Base-by-base conservation (phyloP, 2,888 invertebrate species). In the Hirtodrosophila alboralis region DNA sequence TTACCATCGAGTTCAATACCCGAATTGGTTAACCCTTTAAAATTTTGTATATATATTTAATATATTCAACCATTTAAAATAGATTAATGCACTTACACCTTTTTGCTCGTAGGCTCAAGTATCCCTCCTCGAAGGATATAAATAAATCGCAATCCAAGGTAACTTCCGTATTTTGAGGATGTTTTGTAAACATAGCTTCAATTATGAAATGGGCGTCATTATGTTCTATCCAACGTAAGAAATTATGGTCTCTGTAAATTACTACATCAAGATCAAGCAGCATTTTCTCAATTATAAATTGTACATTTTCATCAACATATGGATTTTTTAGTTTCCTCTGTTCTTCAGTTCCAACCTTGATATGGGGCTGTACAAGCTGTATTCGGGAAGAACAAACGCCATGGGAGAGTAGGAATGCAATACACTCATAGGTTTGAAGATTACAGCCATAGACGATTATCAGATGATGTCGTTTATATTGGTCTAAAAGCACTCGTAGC, bases 371-470 rank as follows among this genome's bases (percentile, higher is more conserved):
- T 0, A 86, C 71, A 2, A 88, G 34, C 0, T 62, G 10, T 3
- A 89, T 63, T 0, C 52, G 57, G 0, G 47, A 9, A 0, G 78
- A 33, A 0, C 45, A 4, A 0, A 87, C 52, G 0, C 77, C 85
- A 18, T 90, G 81, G 0, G 58, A 54, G 0, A 88, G 8, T 2
- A 89, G 58, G 5, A 86, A 86, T 7, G 65, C 61, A 0, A 90
- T 66, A 53, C 84, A 89, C 36, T 88, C 87, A 48, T 77, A 89
- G 5, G 86, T 67, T 9, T 58, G 36, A 18, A 87, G 38, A 40
- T 80, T 81, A 1, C 10, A n/a, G 1, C 89, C 89, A 38, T 88
- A 89, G 0, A 89, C 52, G 0, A 89, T 12, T 1, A 89, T 64
- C 1, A 7, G 3, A 21, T 66, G 59, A 1, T 49, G n/a, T 0